Base-by-base conservation (phyloP, 2,113 vertebrate species). In the Tetrax tetrax region DNA sequence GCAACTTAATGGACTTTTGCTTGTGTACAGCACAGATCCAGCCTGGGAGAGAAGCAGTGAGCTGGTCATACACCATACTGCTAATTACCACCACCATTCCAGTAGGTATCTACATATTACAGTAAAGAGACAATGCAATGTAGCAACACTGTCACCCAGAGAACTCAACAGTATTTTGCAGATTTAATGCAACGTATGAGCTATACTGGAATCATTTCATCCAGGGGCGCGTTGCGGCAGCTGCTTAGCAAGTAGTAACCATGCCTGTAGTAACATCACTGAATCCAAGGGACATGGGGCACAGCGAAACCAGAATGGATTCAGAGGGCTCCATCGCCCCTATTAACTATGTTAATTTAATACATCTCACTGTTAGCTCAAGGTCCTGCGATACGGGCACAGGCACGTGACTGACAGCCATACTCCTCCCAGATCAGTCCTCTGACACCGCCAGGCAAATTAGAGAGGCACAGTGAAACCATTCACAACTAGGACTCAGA, bases 121-220 rank as follows among this genome's bases (percentile, higher is more conserved):
- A 83, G 68, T 3, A 7, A 45, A 71, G 25, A 8, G 5, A 23
- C 59, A 59, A 19, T 3, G 0, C 1, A 6, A 33, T 8, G 28
- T 3, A 21, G 5, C 4, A n/a, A 21, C 38, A 16, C 18, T 8
- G 45, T 1, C 43, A 79, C 11, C 37, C 91, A 20, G 53, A 48
- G 45, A n/a, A 27, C 3, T 8, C 57, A 17, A 27, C 28, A 9
- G 69, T 8, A 9, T 31, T 75, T 28, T 14, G 47, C 78, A 88
- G 70, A 20, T 50, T 50, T 6, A 66, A 50, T 11, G 47, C 72
- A 11, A 35, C 7, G 10, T 2, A 5, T 2, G 64, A 74, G 38
- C 48, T 33, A 1, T 3, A 65, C 8, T 8, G 60, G 57, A 76
- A 41, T 54, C 10, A 50, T 3, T 61, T 29, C 50, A 56, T 1